phyloP scores from a whole-genome alignment of 2,888 invertebrate species.

The Aporophyla lueneburgensis region DNA sequence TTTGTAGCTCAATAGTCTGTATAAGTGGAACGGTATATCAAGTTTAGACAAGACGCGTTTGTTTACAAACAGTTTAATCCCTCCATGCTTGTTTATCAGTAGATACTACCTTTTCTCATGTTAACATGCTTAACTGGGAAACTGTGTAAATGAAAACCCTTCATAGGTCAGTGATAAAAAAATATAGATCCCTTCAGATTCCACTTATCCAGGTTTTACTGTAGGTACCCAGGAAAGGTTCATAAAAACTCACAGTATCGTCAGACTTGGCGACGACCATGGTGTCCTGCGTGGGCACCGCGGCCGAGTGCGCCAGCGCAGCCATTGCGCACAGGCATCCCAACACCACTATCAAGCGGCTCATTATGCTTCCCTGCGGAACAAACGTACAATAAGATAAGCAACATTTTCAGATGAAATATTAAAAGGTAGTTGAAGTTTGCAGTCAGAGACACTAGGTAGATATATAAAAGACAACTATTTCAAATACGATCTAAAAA shows the following conservation, averaged over 20 bases:
- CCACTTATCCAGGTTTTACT: too few relatives aligned
- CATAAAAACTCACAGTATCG: constrained; percentile 65
- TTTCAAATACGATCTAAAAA: neutral
- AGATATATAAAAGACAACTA: neutral
- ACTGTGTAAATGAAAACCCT: too few relatives aligned
- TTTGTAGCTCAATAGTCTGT: too few relatives aligned
- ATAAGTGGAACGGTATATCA: too few relatives aligned
- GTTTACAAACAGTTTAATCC: too few relatives aligned
- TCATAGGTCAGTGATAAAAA: too few relatives aligned
- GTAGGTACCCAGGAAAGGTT: neutral
- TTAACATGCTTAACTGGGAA: too few relatives aligned
- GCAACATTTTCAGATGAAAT: neutral
- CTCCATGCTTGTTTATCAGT: too few relatives aligned
- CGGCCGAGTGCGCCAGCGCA: constrained; percentile 70
- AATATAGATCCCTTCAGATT: too few relatives aligned
- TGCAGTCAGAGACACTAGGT: neutral
- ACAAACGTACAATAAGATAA: constrained; percentile 13
- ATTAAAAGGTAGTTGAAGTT: neutral
- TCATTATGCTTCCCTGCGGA: constrained; percentile 64
- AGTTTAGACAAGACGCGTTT: too few relatives aligned
- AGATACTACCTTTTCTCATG: too few relatives aligned
- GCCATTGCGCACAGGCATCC: constrained; percentile 72
- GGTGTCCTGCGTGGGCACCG: constrained; percentile 81
- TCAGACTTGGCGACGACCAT: constrained; percentile 80
- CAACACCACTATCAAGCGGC: constrained; percentile 70